phyloP scores from a whole-genome alignment of 2,113 vertebrate genomes.

The Centropus unirufus region DNA sequence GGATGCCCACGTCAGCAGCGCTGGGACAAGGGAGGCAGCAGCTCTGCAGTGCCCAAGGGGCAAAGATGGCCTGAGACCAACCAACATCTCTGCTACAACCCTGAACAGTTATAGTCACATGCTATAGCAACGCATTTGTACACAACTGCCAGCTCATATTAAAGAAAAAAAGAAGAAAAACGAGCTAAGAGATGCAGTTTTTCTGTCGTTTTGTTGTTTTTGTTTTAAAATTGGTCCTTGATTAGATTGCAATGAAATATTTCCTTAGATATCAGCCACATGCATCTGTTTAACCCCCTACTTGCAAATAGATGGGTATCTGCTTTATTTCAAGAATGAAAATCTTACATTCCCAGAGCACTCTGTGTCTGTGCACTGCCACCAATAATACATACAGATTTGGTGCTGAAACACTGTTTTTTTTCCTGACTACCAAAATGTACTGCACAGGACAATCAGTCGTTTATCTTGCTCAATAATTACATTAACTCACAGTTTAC shows the following conservation, averaged over 20 bases:
- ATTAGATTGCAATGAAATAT: not conserved
- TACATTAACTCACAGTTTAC: not conserved
- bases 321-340: not conserved
- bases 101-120: not conserved
- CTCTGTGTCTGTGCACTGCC: not conserved
- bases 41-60: not conserved
- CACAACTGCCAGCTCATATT: not conserved
- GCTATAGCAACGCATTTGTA: not conserved
- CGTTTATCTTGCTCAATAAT: not conserved
- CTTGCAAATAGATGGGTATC: not conserved
- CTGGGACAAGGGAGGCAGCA: not conserved
- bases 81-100: not conserved
- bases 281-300: rapidly evolving
- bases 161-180: not conserved
- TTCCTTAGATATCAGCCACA: not conserved
- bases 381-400: not conserved
- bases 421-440: not conserved
- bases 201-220: not conserved
- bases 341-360: not conserved
- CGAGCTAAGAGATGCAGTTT: not conserved
- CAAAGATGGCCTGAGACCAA: not conserved
- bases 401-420: not conserved
- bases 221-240: not conserved
- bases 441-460: not conserved
- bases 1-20: not conserved